Conservation (phyloP, 2,888 invertebrate species). For the Lithophane socia region DNA sequence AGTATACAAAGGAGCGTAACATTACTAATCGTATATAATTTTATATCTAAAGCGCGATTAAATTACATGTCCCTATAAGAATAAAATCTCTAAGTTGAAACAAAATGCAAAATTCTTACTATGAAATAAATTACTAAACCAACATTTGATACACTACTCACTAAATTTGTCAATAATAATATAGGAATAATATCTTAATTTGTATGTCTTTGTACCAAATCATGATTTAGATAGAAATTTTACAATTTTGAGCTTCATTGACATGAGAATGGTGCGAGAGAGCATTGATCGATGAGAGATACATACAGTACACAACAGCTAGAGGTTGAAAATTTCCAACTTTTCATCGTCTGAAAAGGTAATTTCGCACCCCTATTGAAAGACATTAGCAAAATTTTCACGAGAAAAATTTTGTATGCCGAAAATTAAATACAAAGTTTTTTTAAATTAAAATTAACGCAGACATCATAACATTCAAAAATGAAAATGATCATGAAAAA, state of each 20-base stretch:
- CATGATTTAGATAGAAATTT: conserved; percentile 77
- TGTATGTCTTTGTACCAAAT: conserved; percentile 90
- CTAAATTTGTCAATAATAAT: conserved; percentile 85
- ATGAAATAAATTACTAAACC: conserved; percentile 86
- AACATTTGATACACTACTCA: conserved; percentile 75
- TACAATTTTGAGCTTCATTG: conserved; percentile 76
- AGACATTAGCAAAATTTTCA: conserved; percentile 86
- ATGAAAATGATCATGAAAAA: conserved; percentile 45
- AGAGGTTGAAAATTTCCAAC: conserved; percentile 79
- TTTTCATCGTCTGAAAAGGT: conserved; percentile 85
- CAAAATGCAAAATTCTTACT: conserved; percentile 86
- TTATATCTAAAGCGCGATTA: conserved; percentile 80
- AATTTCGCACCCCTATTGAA: conserved; percentile 77
- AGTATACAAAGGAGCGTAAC: conserved; percentile 67
- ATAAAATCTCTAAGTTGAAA: conserved; percentile 79
- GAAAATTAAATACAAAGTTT: conserved; percentile 56
- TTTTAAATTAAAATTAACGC: conserved; percentile 42
- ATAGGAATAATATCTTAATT: conserved; percentile 88
- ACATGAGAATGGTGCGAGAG: conserved; percentile 76
- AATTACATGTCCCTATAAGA: conserved; percentile 81
- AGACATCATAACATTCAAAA: conserved; percentile 51
- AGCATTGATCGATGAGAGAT: conserved; percentile 72
- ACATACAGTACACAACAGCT: conserved; percentile 52
- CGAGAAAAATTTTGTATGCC: conserved; percentile 85
- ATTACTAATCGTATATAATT: conserved; percentile 71